Conservation (phyloP, 2,113 vertebrate genomes). For the Eulemur rufifrons region DNA sequence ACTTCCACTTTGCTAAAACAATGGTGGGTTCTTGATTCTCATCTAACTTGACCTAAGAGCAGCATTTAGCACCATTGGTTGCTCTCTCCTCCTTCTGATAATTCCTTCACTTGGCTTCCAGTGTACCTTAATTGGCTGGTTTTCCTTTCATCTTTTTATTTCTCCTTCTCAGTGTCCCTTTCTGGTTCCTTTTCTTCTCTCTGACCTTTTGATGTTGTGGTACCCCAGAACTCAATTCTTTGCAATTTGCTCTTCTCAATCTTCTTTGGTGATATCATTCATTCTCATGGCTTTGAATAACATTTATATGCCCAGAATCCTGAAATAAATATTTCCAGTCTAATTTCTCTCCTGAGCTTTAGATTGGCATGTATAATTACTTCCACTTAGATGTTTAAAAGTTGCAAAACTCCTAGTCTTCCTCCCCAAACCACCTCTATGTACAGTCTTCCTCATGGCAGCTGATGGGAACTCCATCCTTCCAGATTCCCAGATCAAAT, state of each 20-base stretch:
- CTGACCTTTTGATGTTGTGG: background rate
- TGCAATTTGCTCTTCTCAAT: background rate
- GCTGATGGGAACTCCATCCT: background rate
- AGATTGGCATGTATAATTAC: background rate
- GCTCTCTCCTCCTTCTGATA: background rate
- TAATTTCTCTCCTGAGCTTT: background rate
- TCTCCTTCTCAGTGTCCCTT: background rate
- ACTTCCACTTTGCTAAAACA: background rate
- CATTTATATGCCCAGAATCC: background rate
- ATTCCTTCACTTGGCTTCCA: background rate
- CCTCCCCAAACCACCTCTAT: background rate
- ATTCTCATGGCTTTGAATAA: background rate
- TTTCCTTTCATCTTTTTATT: background rate
- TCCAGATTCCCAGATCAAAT: background rate
- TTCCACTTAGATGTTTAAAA: background rate
- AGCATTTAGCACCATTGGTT: background rate
- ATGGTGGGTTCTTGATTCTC: background rate
- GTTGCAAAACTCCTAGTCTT: background rate
- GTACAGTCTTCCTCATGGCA: background rate
- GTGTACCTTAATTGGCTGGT: background rate
- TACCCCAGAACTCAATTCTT: background rate
- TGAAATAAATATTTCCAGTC: background rate
- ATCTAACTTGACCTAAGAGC: background rate
- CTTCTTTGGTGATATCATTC: background rate
- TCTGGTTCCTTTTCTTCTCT: background rate